Base-by-base conservation (phyloP, 2,888 invertebrate species). In the Melinopterus prodromus region DNA sequence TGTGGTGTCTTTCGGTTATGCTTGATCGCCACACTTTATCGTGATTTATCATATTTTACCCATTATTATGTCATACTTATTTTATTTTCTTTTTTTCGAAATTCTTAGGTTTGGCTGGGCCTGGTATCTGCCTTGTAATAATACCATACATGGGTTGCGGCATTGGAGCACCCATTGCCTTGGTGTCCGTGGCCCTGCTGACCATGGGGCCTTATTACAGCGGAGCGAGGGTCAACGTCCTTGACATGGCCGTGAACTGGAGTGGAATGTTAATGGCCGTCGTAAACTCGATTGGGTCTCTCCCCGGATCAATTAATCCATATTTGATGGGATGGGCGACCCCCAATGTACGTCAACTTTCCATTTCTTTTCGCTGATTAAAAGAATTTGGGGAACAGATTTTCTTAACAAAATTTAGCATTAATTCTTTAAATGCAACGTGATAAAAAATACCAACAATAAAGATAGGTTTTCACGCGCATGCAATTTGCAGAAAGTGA, bases 121-220 rank as follows among this genome's bases (percentile, higher is more conserved):
- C 53, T 53, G 53, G 53, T 7, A 53, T 53, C 53, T 53, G 53
- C 12, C 53, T 53, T 9, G 53, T 53, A 12, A 53, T 53, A 7
- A 53, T 53, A 9, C 53, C 53, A 7, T 53, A 53, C 53, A 1
- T 53, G 12, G 53, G 53, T 12, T 53, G 53, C 53, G 12, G 53
- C 53, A 9, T 12, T 7, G 53, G 1, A 53, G 9, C 53, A 12
- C 12, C 53, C 7, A 53, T 53, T 9, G 12, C 16, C 15, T 6
- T 74, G 38, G 6, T 69, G 6, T 92, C 93, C 77, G 87, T 92
- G 53, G 92, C 90, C 37, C 92, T 93, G 92, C 92, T 92, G 36
- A 91, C 93, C 81, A 93, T 94, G 93, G 94, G 93, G 1, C 92
- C 93, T 0, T 94, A 92, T 87, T 94, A 94, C 85, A 92, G 93